phyloP scores from a whole-genome alignment of 2,888 invertebrate genomes.

The Crematogaster levior region DNA sequence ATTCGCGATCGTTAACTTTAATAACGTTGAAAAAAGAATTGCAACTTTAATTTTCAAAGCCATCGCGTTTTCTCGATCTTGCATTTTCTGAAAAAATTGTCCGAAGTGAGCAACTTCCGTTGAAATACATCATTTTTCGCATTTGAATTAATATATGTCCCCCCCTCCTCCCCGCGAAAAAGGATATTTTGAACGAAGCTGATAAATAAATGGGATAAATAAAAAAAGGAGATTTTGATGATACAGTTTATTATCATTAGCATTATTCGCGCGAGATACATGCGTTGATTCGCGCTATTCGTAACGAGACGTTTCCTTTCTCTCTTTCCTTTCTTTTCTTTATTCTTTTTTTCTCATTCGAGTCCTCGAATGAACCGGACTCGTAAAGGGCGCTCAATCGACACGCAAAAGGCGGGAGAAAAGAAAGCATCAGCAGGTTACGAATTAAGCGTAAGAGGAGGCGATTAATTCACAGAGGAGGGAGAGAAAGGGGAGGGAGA shows the following conservation, averaged over 20 bases:
- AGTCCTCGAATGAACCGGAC: neutral
- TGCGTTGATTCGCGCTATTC: neutral
- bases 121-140: neutral
- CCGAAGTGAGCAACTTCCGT: neutral
- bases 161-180: too few species aligned
- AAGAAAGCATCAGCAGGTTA: neutral
- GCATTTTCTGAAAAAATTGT: neutral
- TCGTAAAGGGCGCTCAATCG: neutral
- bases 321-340: too few species aligned
- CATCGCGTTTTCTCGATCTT: neutral
- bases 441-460: neutral
- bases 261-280: slow-evolving; percentile 13
- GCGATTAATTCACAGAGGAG: neutral
- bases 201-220: neutral
- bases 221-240: neutral
- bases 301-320: neutral
- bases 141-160: neutral
- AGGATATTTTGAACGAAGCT: neutral
- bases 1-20: neutral
- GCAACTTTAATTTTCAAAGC: neutral
- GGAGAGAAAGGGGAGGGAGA: neutral
- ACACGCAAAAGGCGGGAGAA: neutral
- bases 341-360: neutral
- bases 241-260: slow-evolving; percentile 38
- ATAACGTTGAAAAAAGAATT: neutral